Percentiles rank a stretch among this genome's conserved stretches.
These are phyloP conservation scores for Danio jaintianensis DNA, from an alignment of 2,797 vertebrate genomes.

Conservation along the genomic window DNA sequence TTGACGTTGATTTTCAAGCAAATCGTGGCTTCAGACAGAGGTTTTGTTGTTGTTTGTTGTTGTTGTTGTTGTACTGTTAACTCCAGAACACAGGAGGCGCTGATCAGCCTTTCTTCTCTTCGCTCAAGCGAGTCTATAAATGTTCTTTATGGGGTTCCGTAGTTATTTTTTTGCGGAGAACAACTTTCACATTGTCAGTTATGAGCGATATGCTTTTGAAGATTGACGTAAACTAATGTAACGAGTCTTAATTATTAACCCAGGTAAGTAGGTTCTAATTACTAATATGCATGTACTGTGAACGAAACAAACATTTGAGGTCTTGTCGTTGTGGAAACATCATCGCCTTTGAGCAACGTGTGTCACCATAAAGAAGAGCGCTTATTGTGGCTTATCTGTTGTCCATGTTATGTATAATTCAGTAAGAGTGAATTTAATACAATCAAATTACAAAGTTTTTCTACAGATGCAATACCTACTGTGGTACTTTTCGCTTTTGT, in stretches of 20 bases:
- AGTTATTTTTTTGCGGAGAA: conserved; percentile 1
- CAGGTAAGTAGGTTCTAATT: conserved; percentile 12
- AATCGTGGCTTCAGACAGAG: not conserved
- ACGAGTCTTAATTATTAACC: not conserved
- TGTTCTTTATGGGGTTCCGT: conserved; percentile 11
- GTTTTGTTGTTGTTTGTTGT: not conserved
- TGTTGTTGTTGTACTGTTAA: too few species aligned
- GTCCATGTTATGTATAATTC: too few species aligned
- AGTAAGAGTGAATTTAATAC: not conserved
- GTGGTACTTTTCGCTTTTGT: too few species aligned
- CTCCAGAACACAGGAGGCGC: conserved; percentile 26
- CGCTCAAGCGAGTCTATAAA: not conserved
- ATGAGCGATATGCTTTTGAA: not conserved
- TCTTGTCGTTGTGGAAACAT: not conserved
- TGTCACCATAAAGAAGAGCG: not conserved
- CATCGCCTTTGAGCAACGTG: not conserved
- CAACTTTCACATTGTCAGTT: conserved; percentile 24
- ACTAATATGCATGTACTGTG: not conserved
- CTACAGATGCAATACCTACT: not conserved
- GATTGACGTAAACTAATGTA: conserved; percentile 9
- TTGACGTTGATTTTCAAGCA: not conserved
- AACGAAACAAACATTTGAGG: not conserved
- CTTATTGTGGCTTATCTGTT: not conserved
- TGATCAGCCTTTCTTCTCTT: not conserved
- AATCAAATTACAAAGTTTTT: not conserved